Conservation (phyloP, 1,140 invertebrate genomes). For the Zaprionus gabonicus region DNA sequence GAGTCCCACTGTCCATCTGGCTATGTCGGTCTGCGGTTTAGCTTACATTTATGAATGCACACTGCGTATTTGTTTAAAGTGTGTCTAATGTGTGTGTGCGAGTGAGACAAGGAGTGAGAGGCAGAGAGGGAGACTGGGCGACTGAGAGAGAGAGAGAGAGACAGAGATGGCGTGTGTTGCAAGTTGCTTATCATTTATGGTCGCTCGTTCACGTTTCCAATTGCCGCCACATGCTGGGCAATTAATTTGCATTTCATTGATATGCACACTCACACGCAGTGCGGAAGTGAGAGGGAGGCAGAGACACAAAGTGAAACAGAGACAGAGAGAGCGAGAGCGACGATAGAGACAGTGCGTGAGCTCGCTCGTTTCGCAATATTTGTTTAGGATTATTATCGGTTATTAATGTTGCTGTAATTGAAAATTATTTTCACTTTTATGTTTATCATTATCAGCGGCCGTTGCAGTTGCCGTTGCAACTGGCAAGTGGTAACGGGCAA, state of each 20-base stretch:
- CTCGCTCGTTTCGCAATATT: conserved; percentile 53
- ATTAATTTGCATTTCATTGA: conserved; percentile 83
- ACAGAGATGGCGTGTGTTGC: conserved; percentile 8
- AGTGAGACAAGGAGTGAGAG: not conserved
- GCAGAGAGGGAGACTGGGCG: not conserved
- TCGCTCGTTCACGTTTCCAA: conserved; percentile 59
- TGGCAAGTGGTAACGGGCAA: conserved; percentile 2
- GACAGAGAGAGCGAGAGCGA: not conserved
- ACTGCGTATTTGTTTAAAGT: conserved; percentile 50
- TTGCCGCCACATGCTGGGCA: conserved; percentile 68
- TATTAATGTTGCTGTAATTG: conserved; percentile 83
- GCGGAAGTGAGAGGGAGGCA: not conserved
- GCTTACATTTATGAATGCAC: conserved; percentile 66
- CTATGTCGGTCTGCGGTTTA: conserved; percentile 55
- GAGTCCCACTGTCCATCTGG: conserved; percentile 9
- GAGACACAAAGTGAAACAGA: not conserved
- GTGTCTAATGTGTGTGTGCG: conserved; percentile 18
- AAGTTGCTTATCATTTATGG: conserved; percentile 52
- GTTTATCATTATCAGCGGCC: conserved; percentile 75
- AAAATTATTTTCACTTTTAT: conserved; percentile 83
- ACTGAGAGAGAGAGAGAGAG: not conserved
- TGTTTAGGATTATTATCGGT: conserved; percentile 83
- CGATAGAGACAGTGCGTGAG: conserved; percentile 9
- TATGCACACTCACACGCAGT: conserved; percentile 65
- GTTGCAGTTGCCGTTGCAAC: conserved; percentile 46